These are phyloP conservation scores for Anastrepha ludens DNA, from an alignment of 1,140 invertebrate genomes.

Conservation along the genomic window DNA sequence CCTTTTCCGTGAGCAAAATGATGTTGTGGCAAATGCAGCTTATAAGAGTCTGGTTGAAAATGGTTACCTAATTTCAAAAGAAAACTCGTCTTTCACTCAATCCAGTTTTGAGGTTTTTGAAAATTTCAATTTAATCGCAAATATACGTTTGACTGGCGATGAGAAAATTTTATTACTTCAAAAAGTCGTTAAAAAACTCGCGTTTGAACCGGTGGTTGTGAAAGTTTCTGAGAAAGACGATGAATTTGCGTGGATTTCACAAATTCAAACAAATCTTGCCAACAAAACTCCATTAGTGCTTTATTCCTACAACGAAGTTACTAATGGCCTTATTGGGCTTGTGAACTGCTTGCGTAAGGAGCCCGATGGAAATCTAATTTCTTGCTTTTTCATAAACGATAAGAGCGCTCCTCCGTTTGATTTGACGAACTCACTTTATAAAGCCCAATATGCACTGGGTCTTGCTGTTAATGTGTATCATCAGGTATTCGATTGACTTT, in stretches of 20 bases:
- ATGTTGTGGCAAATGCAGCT: constrained; percentile 59
- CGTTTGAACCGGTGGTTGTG: constrained; percentile 65
- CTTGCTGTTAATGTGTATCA: constrained; percentile 88
- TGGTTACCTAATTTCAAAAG: constrained; percentile 76
- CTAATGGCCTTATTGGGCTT: constrained; percentile 89
- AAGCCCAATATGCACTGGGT: constrained; percentile 81
- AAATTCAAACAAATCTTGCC: constrained; percentile 76
- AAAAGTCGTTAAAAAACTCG: constrained; percentile 63
- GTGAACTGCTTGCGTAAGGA: constrained; percentile 84
- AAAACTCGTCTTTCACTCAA: constrained; percentile 64
- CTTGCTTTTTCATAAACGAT: constrained; percentile 81
- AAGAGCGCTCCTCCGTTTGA: constrained; percentile 80
- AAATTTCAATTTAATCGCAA: constrained; percentile 65
- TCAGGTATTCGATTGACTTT: constrained; percentile 73
- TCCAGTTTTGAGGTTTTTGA: constrained; percentile 60
- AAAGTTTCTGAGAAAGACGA: constrained; percentile 66
- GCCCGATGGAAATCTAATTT: constrained; percentile 79
- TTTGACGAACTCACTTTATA: constrained; percentile 79
- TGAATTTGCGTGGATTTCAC: constrained; percentile 76
- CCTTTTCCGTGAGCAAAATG: constrained; percentile 55
- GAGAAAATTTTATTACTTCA: constrained; percentile 71
- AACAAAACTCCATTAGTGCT: constrained; percentile 76
- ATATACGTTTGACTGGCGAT: constrained; percentile 65
- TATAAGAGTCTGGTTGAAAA: constrained; percentile 68
- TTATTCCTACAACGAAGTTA: constrained; percentile 78